These are phyloP conservation scores for Brachypteracias leptosomus DNA, from an alignment of 2,113 vertebrate species.

Conservation along the genomic window DNA sequence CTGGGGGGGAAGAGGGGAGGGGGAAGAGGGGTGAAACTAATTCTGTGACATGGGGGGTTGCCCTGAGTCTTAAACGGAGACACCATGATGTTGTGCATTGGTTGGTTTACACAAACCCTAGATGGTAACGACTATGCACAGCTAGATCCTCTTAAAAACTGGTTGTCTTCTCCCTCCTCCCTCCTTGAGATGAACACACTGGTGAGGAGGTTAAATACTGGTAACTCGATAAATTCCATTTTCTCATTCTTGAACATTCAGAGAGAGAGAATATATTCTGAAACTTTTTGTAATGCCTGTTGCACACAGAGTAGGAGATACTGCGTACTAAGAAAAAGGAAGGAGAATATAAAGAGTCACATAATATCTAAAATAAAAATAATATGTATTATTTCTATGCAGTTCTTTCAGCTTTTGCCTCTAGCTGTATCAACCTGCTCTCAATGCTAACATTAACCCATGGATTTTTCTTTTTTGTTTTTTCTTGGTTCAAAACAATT, in stretches of 20 bases:
- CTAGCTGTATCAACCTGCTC: background rate
- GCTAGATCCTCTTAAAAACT: background rate
- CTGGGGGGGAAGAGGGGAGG: too few relatives aligned
- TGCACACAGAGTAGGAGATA: background rate
- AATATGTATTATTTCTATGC: background rate
- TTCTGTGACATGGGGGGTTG: too few relatives aligned
- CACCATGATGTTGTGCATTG: background rate
- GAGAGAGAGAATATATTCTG: background rate
- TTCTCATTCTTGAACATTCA: background rate
- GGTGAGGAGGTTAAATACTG: background rate
- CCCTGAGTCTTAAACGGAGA: too few relatives aligned
- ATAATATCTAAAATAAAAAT: background rate
- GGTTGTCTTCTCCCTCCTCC: background rate
- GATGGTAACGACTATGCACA: background rate
- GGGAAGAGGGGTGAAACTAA: too few relatives aligned
- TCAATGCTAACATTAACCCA: background rate
- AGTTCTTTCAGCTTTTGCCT: background rate
- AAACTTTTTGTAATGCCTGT: background rate
- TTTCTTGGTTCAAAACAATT: background rate
- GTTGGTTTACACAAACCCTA: background rate
- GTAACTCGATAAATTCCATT: background rate
- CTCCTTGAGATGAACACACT: accelerated
- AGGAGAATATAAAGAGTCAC: background rate
- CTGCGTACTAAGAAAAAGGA: background rate
- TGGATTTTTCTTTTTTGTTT: background rate